phyloP scores from a whole-genome alignment of 1,140 invertebrate genomes.

The Aphelenchoides besseyi region DNA sequence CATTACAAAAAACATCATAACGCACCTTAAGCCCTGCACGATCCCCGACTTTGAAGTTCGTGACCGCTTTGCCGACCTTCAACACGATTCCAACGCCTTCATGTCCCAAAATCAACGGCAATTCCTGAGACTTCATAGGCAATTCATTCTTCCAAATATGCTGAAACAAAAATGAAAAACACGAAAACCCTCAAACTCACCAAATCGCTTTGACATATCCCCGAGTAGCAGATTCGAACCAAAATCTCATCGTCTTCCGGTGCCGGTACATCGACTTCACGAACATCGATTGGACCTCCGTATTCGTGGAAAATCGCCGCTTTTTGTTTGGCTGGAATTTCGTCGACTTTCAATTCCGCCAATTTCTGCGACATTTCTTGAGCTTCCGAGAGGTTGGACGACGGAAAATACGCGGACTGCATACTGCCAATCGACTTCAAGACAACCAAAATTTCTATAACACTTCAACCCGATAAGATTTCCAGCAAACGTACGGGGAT shows the following conservation, averaged over 20 bases:
- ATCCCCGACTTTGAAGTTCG: slow-evolving; percentile 20
- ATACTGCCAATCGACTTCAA: too few species aligned
- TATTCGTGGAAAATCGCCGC: slow-evolving; percentile 1
- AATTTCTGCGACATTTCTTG: neutral
- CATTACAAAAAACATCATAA: too few species aligned
- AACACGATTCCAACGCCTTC: slow-evolving; percentile 27
- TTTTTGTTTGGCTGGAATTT: slow-evolving; percentile 8
- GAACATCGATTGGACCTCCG: neutral
- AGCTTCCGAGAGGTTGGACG: neutral
- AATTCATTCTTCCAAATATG: slow-evolving; percentile 5
- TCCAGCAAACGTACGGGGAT: too few species aligned
- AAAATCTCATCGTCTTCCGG: slow-evolving; percentile 6
- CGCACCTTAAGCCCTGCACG: slow-evolving; percentile 24
- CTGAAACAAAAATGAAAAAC: too few species aligned
- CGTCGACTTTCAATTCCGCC: neutral
- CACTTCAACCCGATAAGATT: too few species aligned
- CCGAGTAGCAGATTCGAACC: slow-evolving; percentile 10
- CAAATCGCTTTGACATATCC: slow-evolving; percentile 17
- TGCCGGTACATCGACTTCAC: slow-evolving; percentile 8
- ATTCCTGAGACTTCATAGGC: too few species aligned
- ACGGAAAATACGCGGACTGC: neutral
- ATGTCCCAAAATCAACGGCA: slow-evolving; percentile 24
- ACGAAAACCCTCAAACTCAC: too few species aligned
- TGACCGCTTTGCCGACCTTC: slow-evolving; percentile 11
- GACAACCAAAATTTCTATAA: too few species aligned